phyloP scores from a whole-genome alignment of 2,888 invertebrate genomes.

The Drosophila neutralis region DNA sequence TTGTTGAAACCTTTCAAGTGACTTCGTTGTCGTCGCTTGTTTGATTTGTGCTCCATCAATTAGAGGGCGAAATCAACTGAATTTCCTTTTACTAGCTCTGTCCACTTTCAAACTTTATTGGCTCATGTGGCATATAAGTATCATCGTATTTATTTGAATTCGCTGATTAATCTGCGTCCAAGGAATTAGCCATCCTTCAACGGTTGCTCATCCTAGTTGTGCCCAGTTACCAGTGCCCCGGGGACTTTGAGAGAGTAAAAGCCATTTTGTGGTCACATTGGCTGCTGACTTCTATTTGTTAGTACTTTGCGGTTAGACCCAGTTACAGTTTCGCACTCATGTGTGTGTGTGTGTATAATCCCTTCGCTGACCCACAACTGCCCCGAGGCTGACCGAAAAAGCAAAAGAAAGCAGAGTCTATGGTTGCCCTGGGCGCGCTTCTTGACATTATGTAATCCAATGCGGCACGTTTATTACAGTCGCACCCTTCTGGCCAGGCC shows the following conservation, averaged over 20 bases:
- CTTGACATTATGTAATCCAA: constrained; percentile 64
- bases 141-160: constrained; percentile 44
- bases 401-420: not conserved
- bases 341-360: constrained; percentile 38
- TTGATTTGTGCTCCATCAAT: constrained; percentile 40
- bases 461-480: constrained; percentile 50
- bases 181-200: constrained; percentile 65
- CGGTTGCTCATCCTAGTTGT: not conserved
- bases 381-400: constrained; percentile 45
- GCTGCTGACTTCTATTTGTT: constrained; percentile 21
- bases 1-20: constrained; percentile 61
- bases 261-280: constrained; percentile 69
- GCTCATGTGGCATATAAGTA: constrained; percentile 28
- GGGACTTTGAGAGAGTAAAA: constrained; percentile 35
- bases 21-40: not conserved
- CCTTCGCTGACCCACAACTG: constrained; percentile 62
- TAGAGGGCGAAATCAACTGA: constrained; percentile 38
- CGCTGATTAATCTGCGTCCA: constrained; percentile 78
- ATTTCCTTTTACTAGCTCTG: not conserved
- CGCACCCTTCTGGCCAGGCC: constrained; percentile 30
- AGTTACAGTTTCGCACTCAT: constrained; percentile 40
- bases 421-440: constrained; percentile 26
- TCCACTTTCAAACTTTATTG: constrained; percentile 30
- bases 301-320: constrained; percentile 57
- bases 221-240: constrained; percentile 15